Base-by-base conservation (phyloP, 2,888 invertebrate genomes). In the Miltochrista miniata region DNA sequence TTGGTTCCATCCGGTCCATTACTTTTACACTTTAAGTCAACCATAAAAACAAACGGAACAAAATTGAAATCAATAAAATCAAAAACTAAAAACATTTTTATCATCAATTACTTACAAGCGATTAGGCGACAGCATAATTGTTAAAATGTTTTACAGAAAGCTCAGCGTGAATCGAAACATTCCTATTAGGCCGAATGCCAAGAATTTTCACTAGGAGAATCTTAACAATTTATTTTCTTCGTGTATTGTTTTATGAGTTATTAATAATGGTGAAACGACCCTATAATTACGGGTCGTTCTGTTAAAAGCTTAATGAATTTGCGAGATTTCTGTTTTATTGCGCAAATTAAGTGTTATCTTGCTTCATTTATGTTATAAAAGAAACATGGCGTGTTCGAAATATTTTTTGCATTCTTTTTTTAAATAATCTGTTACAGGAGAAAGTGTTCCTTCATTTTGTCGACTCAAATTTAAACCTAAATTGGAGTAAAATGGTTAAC, bases 221-320 rank as follows among this genome's bases (percentile, higher is more conserved):
- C 50, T 38, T 40, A 59, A 59, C 60, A 64, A 68, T 68, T 61
- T 64, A 64, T 66, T 64, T 66, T 61, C 59, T 53, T 64, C 64
- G 59, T 51, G 56, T 64, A 66, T 61, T 59, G 61, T 64, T 67
- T 67, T 64, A 68, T 68, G 68, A 61, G 64, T 59, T 66, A 66
- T 66, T 66, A 66, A 68, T 68, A 68, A 64, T 68, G 56, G 61
- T 55, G 54, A 51, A 66, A 66, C 57, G 68, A 56, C 56, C 61
- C 64, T 66, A 67, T 66, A 67, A 66, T 66, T 66, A 66, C 56
- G 58, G 68, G 64, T 61, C 56, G 64, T 67, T 66, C 48, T 54
- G 65, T 66, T 66, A 67, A 66, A 66, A 66, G 68, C 64, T 67
- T 64, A 66, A 66, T 66, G 68, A 66, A 67, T 66, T 67, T 67